These are phyloP conservation scores for Philopedon plagiatum DNA, from an alignment of 2,888 invertebrate species.

Conservation along the genomic window DNA sequence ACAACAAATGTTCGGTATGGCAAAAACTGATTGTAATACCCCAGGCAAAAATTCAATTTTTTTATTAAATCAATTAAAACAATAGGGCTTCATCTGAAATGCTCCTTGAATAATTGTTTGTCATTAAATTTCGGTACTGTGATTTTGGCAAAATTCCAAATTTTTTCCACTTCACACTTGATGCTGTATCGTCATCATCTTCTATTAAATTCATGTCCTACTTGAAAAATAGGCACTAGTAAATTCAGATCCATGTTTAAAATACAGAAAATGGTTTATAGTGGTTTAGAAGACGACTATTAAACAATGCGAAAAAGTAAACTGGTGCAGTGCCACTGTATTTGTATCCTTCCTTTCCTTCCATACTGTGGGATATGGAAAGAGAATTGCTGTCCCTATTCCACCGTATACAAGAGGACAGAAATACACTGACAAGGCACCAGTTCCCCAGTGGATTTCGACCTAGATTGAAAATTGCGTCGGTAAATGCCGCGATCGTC, in stretches of 20 bases:
- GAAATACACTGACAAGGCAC: too few species aligned
- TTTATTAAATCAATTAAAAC: background rate
- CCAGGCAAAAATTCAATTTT: background rate
- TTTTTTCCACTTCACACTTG: background rate
- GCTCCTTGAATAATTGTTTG: background rate
- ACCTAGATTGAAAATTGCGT: background rate
- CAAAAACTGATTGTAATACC: too few species aligned
- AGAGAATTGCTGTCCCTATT: too few species aligned
- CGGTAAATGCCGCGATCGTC: conserved; percentile 1
- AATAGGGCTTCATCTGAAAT: background rate
- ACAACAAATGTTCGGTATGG: too few species aligned
- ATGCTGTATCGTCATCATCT: background rate
- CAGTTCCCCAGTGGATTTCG: too few species aligned
- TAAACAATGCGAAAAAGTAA: background rate
- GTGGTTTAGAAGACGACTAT: too few species aligned
- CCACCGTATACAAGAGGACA: too few species aligned
- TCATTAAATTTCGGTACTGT: background rate
- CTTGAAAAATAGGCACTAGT: conserved; percentile 1
- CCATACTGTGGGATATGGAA: too few species aligned
- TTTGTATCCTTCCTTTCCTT: too few species aligned
- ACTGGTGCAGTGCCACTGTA: background rate
- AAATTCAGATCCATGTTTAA: background rate
- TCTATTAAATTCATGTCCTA: background rate
- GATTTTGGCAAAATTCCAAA: conserved; percentile 1
- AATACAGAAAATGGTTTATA: too few species aligned